Percentiles rank a stretch among this genome's conserved stretches.
Evolutionary conservation across 2,888 invertebrate genomes (phyloP).

Genomic region (Xanthia icteritia): DNA sequence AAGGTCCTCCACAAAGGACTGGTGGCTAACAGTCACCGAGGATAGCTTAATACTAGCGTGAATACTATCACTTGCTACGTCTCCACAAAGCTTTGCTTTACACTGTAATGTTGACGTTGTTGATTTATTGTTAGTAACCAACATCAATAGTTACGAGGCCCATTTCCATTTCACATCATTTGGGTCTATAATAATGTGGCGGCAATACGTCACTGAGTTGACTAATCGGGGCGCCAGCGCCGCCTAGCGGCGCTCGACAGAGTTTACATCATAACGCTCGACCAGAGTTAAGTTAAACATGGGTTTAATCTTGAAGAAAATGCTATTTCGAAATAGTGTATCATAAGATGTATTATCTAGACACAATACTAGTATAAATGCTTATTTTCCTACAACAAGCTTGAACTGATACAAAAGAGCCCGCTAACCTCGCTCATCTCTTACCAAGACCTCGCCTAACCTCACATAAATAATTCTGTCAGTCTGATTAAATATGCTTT

Average conservation of each 20-base stretch:
- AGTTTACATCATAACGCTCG: too few relatives aligned
- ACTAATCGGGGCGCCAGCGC: too few relatives aligned
- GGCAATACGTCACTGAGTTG: too few relatives aligned
- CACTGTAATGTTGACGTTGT: background rate
- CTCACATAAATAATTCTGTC: conserved; percentile 53
- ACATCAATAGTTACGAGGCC: background rate
- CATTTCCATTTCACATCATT: background rate
- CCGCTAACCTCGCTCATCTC: conserved; percentile 13
- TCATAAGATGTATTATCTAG: background rate
- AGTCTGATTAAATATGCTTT: conserved; percentile 62
- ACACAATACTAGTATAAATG: too few relatives aligned
- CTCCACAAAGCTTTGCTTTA: background rate
- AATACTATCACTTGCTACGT: conserved; percentile 7
- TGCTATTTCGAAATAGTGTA: background rate
- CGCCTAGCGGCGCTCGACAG: too few relatives aligned
- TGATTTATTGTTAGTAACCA: background rate
- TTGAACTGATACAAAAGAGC: background rate
- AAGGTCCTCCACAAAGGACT: conserved; percentile 39
- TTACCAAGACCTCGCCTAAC: background rate
- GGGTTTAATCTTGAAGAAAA: background rate
- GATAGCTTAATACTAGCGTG: background rate
- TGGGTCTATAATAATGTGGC: background rate
- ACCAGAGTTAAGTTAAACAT: too few relatives aligned
- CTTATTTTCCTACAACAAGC: background rate
- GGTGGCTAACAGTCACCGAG: background rate